Evolutionary conservation across 1,140 invertebrate genomes (phyloP), one percentile per base, ranked within the genome.

Genomic region (Drosophila repleta): DNA sequence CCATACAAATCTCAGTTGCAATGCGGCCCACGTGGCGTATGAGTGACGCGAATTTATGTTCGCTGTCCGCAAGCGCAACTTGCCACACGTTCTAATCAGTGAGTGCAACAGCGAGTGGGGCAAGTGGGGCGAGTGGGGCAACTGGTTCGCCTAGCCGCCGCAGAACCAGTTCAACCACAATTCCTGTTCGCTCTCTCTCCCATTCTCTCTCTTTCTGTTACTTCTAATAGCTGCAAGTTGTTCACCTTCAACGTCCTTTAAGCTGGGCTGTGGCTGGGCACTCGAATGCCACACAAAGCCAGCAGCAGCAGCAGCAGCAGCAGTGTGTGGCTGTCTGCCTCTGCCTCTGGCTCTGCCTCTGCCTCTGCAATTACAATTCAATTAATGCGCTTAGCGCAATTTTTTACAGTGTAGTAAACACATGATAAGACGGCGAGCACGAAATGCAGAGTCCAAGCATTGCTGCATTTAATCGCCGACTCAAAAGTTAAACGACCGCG

Each of bases 171-270:
- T 80, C n/a, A 48, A 35, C 55, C 46, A 58, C 32, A 35, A 35
- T 35, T 35, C 32, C 32, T 35, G 32, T 35, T 51, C 15, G 11
- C 4, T 7, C 26, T n/a, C 46, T 7, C 29, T 35, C 10, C 11
- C 2, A 3, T 2, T 51, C 46, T 64, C 18, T 1, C 43, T 18
- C 43, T 17, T 0, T 18, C 10, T 2, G 15, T 43, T 35, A n/a
- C 11, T 35, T 35, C 39, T 43, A 46, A 21, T 60, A 37, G 61
- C 66, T 66, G 49, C 39, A 45, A 75, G 85, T 83, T 79, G 87
- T 90, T 90, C 87, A 90, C 87, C 87, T 90, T 90, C 87, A 90
- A 67, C 87, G 87, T 90, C 87, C 87, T 90, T 90, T 79, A 81
- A 79, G 82, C 71, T 49, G 69, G 6, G 29, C 29, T 29, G 6